phyloP scores from a whole-genome alignment of 1,140 invertebrate species.

The Philopotamus ludificatus region DNA sequence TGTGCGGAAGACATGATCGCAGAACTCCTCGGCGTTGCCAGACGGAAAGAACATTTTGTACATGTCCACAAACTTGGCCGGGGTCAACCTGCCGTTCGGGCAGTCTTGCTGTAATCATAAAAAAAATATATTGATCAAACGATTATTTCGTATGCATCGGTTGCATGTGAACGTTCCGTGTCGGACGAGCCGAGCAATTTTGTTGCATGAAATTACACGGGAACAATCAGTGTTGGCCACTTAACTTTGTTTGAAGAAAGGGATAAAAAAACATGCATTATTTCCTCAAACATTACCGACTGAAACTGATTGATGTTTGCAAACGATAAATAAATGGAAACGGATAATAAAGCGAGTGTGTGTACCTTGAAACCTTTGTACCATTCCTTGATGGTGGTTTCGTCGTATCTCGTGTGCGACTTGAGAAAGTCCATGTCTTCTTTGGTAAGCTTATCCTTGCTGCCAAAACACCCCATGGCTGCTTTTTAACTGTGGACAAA shows the following conservation, averaged over 20 bases:
- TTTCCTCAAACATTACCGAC: too few relatives aligned
- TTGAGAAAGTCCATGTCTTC: conserved; percentile 97
- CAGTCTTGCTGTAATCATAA: conserved; percentile 92
- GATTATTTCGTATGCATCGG: too few relatives aligned
- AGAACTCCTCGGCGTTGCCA: conserved; percentile 98
- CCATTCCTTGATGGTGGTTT: conserved; percentile 97
- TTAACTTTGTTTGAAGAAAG: too few relatives aligned
- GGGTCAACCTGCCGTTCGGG: conserved; percentile 94
- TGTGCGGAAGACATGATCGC: conserved; percentile 98
- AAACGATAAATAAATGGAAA: not conserved
- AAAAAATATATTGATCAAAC: too few relatives aligned
- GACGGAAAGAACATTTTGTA: conserved; percentile 99
- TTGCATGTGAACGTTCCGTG: too few relatives aligned
- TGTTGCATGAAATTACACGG: too few relatives aligned
- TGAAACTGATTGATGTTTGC: too few relatives aligned
- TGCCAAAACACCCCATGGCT: conserved; percentile 89
- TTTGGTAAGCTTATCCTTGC: conserved; percentile 92
- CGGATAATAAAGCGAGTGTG: not conserved
- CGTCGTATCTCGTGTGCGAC: conserved; percentile 91
- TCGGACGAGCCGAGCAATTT: too few relatives aligned
- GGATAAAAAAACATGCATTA: too few relatives aligned
- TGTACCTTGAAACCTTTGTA: conserved; percentile 95
- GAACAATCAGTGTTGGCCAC: too few relatives aligned
- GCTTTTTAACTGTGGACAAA: conserved; percentile 1
- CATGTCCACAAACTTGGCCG: conserved; percentile 98